phyloP scores from a whole-genome alignment of 37 sponge, comb jelly and placozoan genomes.

The Spongilla lacustris region DNA sequence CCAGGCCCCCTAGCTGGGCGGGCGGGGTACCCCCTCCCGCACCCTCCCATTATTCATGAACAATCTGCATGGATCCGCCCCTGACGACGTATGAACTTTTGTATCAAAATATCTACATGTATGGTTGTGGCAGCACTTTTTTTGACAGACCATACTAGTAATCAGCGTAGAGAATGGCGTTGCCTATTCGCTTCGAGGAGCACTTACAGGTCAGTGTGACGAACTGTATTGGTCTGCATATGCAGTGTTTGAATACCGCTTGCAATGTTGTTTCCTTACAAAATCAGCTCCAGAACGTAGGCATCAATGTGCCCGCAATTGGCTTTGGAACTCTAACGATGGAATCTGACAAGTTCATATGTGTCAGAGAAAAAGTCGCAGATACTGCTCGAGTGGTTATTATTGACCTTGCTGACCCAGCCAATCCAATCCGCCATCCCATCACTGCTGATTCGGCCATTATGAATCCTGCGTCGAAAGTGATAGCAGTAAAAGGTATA shows the following conservation, averaged over 20 bases:
- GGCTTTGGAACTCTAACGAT: constrained; percentile 97
- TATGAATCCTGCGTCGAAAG: constrained; percentile 99
- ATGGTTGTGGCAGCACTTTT: not conserved
- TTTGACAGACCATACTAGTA: not conserved
- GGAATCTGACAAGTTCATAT: constrained; percentile 99
- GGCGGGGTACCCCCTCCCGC: too few relatives aligned
- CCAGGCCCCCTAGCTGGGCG: too few relatives aligned
- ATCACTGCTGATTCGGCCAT: constrained; percentile 99
- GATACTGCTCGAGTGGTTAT: constrained; percentile 98
- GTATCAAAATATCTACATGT: too few relatives aligned
- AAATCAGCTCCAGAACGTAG: constrained; percentile 91
- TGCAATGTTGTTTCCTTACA: not conserved
- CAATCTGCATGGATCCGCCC: too few relatives aligned
- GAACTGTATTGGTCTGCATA: too few relatives aligned
- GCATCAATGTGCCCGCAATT: constrained; percentile 96
- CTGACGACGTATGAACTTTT: too few relatives aligned
- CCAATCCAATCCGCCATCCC: constrained; percentile 92
- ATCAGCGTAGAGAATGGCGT: not conserved
- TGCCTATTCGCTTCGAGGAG: constrained; percentile 99
- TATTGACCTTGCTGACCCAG: constrained; percentile 90
- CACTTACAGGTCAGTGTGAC: constrained; percentile 85
- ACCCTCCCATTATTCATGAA: too few relatives aligned
- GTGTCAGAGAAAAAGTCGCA: constrained; percentile 96
- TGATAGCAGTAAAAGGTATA: constrained; percentile 94
- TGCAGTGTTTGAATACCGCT: not conserved